Base-by-base conservation (phyloP, 2,797 vertebrate genomes). In the Varecia variegata region DNA sequence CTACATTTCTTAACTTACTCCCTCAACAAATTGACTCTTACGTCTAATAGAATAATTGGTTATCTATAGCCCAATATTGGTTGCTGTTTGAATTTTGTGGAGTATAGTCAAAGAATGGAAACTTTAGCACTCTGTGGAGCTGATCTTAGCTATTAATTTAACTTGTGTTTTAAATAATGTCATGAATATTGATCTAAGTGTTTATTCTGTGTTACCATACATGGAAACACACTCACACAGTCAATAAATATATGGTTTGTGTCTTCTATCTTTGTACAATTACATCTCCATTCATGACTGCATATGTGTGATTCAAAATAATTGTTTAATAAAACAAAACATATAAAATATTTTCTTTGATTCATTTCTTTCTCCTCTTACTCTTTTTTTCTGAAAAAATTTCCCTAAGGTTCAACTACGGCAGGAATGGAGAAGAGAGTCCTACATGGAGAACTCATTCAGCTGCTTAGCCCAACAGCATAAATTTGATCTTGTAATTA, bases 401-500 rank as follows among this genome's bases (percentile, higher is more conserved):
- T 98, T 97, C 95, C 58, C 77, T 96, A 93, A 96, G 83, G 94
- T 97, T 98, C 97, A 94, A 80, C 0, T n/a, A 97, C 98, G 96
- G 96, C 93, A 91, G 86, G 85, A 71, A 98, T 98, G 95, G 52
- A 93, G 70, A 95, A 95, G 54, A 45, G 98, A 98, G 97, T 98
- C 97, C 97, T 98, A 98, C 96, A 95, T 95, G 97, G 98, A 98
- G 98, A 98, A 97, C 97, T 98, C 98, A 97, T 98, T 98, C 98
- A 98, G 98, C 98, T 98, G 98, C 98, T 98, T 98, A 98, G 96
- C 93, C 97, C 98, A 98, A 98, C 97, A 98, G 98, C 98, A 99
- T 99, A 99, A 99, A 99, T 99, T 99, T 99, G 99, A 99, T 99
- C 99, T 99, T 93, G 98, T 99, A 99, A 99, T 99, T 99, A 99